Conservation (phyloP, 1,140 invertebrate genomes). For the Hermatobates lingyangjiaoensis region DNA sequence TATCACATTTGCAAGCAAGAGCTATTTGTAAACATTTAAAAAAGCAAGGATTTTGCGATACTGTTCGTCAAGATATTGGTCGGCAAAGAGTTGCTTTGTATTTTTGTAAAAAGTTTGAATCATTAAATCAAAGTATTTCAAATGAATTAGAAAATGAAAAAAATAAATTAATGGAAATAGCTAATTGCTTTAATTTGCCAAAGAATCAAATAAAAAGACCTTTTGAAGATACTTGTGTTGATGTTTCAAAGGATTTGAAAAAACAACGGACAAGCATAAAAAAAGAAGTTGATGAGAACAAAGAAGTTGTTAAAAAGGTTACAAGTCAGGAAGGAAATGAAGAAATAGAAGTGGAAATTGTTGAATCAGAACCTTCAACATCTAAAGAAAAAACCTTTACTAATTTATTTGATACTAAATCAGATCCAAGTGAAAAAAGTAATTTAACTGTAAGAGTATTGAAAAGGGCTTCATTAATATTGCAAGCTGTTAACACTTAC, state of each 20-base stretch:
- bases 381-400: background rate
- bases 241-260: too few species aligned
- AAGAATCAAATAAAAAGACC: too few species aligned
- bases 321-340: background rate
- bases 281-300: background rate
- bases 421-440: background rate
- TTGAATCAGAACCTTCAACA: constrained; percentile 1
- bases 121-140: background rate
- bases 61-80: constrained; percentile 32
- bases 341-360: background rate
- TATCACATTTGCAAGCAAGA: constrained; percentile 30
- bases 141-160: constrained; percentile 10
- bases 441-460: constrained; percentile 20
- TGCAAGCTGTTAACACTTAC: constrained; percentile 33
- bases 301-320: background rate
- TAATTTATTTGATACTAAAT: background rate
- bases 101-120: constrained; percentile 7
- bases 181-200: too few species aligned
- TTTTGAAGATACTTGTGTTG: too few species aligned
- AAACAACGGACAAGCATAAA: background rate
- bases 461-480: constrained; percentile 36
- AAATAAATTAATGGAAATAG: constrained; percentile 9
- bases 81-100: constrained; percentile 29
- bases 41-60: constrained; percentile 26
- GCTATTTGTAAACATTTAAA: constrained; percentile 29